These are phyloP conservation scores for Megaceryle torquata DNA, from an alignment of 2,113 vertebrate species.

Conservation along the genomic window DNA sequence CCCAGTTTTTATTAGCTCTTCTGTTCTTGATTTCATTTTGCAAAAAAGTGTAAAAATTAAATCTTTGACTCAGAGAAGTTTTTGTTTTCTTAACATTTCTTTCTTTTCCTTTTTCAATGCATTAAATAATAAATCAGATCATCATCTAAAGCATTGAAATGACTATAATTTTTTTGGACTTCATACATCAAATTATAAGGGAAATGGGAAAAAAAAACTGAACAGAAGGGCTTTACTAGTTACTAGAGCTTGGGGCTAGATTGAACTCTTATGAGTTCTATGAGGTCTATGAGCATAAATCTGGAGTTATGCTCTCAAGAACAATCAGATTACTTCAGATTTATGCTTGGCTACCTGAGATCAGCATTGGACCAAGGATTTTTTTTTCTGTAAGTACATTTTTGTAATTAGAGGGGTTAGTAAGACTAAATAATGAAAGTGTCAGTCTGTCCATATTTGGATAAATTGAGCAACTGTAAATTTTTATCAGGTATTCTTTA, in stretches of 20 bases:
- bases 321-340: neutral
- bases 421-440: neutral
- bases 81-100: neutral
- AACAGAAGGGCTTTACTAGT: neutral
- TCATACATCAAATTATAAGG: neutral
- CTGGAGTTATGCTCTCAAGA: neutral
- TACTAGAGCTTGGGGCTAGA: neutral
- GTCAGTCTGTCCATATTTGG: neutral
- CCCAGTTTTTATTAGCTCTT: neutral
- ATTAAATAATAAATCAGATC: neutral
- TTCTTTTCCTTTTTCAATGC: neutral
- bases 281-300: neutral
- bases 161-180: neutral
- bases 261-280: neutral
- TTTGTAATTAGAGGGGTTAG: neutral
- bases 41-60: neutral
- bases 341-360: neutral
- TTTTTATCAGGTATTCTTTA: neutral
- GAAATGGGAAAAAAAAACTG: neutral
- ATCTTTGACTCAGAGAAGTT: neutral
- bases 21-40: neutral
- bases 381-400: neutral
- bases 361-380: neutral
- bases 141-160: neutral
- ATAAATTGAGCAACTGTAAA: neutral